A percentile compares a stretch with the other conserved stretches of the same genome.
Evolutionary conservation across 2,113 vertebrate genomes (phyloP).

Genomic region (Oxyruncus cristatus): DNA sequence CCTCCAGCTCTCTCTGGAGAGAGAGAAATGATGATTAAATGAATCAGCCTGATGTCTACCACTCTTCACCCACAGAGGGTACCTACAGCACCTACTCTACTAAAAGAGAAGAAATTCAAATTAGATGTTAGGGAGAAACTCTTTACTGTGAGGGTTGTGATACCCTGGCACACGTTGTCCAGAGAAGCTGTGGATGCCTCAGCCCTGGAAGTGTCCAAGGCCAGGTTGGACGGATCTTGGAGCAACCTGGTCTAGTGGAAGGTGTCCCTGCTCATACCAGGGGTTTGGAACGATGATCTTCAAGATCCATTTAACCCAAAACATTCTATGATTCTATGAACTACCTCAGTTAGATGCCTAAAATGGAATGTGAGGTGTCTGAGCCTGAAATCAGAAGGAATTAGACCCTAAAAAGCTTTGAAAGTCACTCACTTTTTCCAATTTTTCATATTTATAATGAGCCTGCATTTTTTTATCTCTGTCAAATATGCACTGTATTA

Average conservation of each 20-base stretch:
- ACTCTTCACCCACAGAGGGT: background rate
- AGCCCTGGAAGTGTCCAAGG: background rate
- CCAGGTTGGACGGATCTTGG: background rate
- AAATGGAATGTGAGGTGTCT: background rate
- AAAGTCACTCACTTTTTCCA: background rate
- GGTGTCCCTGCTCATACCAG: background rate
- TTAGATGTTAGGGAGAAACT: background rate
- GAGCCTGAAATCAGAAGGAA: background rate
- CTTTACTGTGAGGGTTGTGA: background rate
- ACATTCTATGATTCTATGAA: background rate
- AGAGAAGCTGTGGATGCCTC: background rate
- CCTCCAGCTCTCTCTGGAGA: background rate
- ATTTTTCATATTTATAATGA: background rate
- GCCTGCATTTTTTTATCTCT: background rate
- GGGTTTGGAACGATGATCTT: background rate
- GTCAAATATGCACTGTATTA: background rate
- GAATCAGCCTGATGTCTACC: background rate
- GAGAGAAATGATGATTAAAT: background rate
- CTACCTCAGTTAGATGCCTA: background rate
- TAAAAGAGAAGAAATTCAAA: background rate
- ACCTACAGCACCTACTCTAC: background rate
- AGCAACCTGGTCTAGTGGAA: background rate
- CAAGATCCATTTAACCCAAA: background rate
- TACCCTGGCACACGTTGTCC: rapidly evolving
- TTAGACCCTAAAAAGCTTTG: background rate